phyloP scores from a whole-genome alignment of 1,140 invertebrate genomes.

The Probaryconus sp. region DNA sequence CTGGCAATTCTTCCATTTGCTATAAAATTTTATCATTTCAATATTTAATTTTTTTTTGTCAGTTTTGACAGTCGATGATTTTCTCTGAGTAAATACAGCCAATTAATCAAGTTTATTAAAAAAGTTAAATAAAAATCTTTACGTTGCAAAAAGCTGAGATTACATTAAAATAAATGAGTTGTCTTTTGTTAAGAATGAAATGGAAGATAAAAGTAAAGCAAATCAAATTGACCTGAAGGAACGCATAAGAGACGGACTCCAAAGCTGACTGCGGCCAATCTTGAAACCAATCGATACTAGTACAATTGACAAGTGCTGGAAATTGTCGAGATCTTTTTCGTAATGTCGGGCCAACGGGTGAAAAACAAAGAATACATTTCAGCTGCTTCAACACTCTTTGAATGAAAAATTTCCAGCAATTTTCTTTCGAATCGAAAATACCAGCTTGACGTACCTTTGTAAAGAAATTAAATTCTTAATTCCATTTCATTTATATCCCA shows the following conservation, averaged over 20 bases:
- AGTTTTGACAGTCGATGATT: no score
- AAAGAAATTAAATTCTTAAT: constrained; percentile 12
- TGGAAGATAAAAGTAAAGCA: constrained; percentile 7
- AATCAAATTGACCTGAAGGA: constrained; percentile 79
- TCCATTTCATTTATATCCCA: not conserved
- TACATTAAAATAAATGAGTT: constrained; percentile 70
- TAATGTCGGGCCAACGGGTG: constrained; percentile 92
- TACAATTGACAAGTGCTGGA: constrained; percentile 95
- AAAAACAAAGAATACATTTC: constrained; percentile 92
- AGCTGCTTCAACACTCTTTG: constrained; percentile 88
- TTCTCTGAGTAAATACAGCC: no score
- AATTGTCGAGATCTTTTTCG: constrained; percentile 93
- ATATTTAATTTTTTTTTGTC: no score
- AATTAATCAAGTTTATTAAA: no score
- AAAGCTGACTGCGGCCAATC: constrained; percentile 96
- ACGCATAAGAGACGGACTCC: constrained; percentile 90
- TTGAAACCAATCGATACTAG: constrained; percentile 97
- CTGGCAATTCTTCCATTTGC: constrained; percentile 68
- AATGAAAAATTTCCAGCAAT: constrained; percentile 97
- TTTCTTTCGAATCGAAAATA: constrained; percentile 91
- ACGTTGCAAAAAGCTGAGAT: no score
- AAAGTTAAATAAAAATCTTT: no score
- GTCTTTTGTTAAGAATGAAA: constrained; percentile 4
- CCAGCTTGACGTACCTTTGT: constrained; percentile 85
- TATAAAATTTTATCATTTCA: constrained; percentile 34